phyloP scores from a whole-genome alignment of 2,113 vertebrate genomes.

The Baryphthengus martii region DNA sequence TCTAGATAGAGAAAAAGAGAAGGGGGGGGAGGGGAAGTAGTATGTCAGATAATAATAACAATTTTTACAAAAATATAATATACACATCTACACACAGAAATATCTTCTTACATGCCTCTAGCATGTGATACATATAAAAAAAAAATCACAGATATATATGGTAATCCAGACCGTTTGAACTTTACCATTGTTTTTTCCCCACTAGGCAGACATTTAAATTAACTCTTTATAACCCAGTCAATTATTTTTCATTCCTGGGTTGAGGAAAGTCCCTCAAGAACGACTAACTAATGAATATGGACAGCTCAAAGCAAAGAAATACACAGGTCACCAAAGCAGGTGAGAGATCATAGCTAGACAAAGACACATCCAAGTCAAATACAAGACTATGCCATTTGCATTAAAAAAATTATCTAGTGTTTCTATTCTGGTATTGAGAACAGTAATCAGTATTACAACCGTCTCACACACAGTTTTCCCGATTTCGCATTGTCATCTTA shows the following conservation, averaged over 20 bases:
- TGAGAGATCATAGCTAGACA: background rate
- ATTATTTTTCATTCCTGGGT: background rate
- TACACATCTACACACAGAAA: background rate
- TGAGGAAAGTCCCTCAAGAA: background rate
- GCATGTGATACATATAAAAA: background rate
- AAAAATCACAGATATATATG: background rate
- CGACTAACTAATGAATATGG: background rate
- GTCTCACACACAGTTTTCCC: background rate
- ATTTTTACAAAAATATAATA: background rate
- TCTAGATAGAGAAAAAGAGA: conserved; percentile 63
- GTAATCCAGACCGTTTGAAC: background rate
- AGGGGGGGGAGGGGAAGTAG: background rate
- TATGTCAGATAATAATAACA: background rate
- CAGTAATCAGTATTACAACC: background rate
- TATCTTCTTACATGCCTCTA: background rate
- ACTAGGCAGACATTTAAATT: background rate
- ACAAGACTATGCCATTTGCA: background rate
- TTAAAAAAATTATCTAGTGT: background rate
- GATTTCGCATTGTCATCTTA: background rate
- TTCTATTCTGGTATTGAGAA: background rate
- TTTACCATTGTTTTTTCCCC: background rate
- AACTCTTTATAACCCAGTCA: background rate
- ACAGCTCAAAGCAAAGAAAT: background rate
- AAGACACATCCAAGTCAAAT: background rate
- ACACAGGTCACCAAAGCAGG: background rate